These are phyloP conservation scores for Erythrocercus mccallii DNA, from an alignment of 2,113 vertebrate species.

Conservation along the genomic window DNA sequence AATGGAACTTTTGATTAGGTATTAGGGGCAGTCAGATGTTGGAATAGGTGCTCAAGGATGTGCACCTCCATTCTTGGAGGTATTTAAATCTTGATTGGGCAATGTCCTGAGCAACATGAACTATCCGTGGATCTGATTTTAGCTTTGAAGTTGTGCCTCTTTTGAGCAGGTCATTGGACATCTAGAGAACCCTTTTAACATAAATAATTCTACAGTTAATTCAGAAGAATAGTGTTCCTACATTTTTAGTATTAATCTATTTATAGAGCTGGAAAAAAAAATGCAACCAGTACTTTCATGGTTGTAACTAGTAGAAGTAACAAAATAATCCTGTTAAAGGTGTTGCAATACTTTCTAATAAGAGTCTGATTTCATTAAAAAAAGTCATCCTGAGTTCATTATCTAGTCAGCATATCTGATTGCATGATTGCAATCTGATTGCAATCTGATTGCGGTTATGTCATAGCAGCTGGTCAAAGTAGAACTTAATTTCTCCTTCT, in stretches of 20 bases:
- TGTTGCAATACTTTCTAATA: neutral
- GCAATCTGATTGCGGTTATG: neutral
- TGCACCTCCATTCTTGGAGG: neutral
- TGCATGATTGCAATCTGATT: neutral
- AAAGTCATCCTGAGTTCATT: neutral
- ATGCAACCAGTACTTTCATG: neutral
- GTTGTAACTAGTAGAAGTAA: neutral
- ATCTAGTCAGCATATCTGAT: neutral
- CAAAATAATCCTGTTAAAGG: neutral
- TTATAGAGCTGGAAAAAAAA: neutral
- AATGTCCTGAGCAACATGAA: neutral
- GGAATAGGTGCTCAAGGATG: neutral
- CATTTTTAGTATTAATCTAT: neutral
- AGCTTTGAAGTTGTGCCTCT: neutral
- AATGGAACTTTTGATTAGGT: slow-evolving; percentile 15
- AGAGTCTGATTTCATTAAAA: neutral
- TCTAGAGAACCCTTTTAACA: neutral
- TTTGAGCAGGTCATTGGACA: neutral
- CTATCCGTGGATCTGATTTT: neutral
- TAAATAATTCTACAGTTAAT: neutral
- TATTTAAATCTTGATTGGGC: neutral
- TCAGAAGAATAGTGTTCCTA: neutral
- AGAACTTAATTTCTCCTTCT: neutral
- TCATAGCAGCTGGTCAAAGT: neutral
- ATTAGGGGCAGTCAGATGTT: neutral